These are phyloP conservation scores for Brienomyrus longianalis DNA, from an alignment of 2,113 vertebrate genomes.

Conservation along the genomic window DNA sequence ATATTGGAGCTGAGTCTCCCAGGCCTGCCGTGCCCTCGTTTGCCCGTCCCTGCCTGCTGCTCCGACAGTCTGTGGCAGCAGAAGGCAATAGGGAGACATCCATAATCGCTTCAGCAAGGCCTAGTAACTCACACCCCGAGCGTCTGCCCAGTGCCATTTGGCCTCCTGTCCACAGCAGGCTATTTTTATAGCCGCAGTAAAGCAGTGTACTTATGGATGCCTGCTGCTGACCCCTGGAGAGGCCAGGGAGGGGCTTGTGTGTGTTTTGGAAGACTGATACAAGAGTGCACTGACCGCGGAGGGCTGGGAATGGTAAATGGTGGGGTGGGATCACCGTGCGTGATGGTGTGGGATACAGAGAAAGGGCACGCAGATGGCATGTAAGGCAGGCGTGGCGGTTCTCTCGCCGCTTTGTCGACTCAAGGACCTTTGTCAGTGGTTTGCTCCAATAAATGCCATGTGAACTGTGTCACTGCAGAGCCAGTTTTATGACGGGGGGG, in stretches of 20 bases:
- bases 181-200: conserved; percentile 23
- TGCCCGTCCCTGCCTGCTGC: neutral
- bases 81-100: neutral
- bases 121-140: conserved; percentile 8
- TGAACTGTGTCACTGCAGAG: neutral
- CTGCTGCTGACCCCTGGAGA: neutral
- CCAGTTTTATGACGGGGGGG: neutral
- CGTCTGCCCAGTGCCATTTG: neutral
- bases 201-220: conserved; percentile 24
- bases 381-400: neutral
- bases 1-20: neutral
- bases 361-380: neutral
- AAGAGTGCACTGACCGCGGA: neutral
- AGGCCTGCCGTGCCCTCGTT: neutral
- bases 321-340: too few relatives aligned
- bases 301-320: neutral
- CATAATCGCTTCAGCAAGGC: conserved; percentile 9
- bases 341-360: neutral
- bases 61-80: conserved; percentile 2
- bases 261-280: neutral
- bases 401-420: neutral
- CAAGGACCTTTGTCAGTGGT: neutral
- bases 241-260: neutral
- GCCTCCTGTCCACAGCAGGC: neutral
- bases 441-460: neutral